These are phyloP conservation scores for Ephialtes manifestator DNA, from an alignment of 2,888 invertebrate genomes.

Conservation along the genomic window DNA sequence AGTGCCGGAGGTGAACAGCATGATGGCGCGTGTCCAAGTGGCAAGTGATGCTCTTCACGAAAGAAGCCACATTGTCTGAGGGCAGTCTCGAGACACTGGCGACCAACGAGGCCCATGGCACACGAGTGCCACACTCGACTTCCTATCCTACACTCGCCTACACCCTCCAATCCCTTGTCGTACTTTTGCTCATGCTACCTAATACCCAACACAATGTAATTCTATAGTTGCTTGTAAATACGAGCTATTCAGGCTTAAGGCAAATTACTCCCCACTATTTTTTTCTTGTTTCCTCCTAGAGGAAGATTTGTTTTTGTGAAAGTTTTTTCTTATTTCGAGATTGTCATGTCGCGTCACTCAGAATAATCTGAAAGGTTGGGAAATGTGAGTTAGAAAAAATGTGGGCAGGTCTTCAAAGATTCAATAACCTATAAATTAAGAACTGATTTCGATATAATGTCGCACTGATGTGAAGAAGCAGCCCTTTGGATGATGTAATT, in stretches of 20 bases:
- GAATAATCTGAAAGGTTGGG: too few species aligned
- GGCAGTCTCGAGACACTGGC: slow-evolving; percentile 70
- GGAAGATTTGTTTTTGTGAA: too few species aligned
- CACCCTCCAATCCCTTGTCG: slow-evolving; percentile 6
- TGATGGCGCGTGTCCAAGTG: slow-evolving; percentile 84
- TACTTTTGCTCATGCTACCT: slow-evolving; percentile 29
- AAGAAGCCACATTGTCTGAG: slow-evolving; percentile 76
- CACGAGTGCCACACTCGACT: slow-evolving; percentile 45
- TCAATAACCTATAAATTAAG: too few species aligned
- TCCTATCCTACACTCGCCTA: slow-evolving; percentile 27
- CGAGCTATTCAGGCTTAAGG: not conserved
- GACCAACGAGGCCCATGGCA: slow-evolving; percentile 14
- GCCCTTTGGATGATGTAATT: too few species aligned
- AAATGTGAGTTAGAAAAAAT: too few species aligned
- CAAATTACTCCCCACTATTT: not conserved
- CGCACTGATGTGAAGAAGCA: too few species aligned
- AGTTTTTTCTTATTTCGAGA: too few species aligned
- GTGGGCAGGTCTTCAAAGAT: too few species aligned
- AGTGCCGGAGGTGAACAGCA: slow-evolving; percentile 23
- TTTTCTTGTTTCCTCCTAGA: not conserved
- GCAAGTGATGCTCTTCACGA: slow-evolving; percentile 79
- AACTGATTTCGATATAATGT: too few species aligned
- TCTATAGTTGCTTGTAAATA: not conserved
- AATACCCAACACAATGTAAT: slow-evolving; percentile 48
- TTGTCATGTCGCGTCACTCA: too few species aligned